Conservation (phyloP, 64 coral and sea anemone genomes). For the Pocillopora damicornis region DNA sequence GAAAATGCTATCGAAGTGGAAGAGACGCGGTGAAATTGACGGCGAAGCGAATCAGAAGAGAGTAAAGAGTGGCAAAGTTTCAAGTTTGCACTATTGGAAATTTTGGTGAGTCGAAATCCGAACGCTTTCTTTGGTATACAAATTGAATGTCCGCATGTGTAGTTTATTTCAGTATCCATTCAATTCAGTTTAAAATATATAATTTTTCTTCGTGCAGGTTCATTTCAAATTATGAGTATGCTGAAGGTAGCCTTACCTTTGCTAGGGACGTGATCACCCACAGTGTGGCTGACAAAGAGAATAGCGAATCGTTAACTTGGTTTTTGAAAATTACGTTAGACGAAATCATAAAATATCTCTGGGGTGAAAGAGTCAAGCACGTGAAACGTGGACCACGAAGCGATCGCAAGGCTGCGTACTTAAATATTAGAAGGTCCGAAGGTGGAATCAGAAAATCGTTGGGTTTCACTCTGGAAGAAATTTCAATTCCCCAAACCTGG, state of each 20-base stretch:
- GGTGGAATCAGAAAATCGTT: neutral
- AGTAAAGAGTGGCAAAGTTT: too few relatives aligned
- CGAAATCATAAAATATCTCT: neutral
- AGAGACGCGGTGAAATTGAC: too few relatives aligned
- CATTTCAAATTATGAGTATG: neutral
- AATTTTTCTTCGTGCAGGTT: neutral
- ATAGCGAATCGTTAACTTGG: neutral
- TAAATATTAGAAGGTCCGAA: neutral
- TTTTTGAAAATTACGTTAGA: neutral
- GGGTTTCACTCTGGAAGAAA: neutral
- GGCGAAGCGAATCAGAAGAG: too few relatives aligned
- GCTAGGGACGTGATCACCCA: neutral
- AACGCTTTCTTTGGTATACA: too few relatives aligned
- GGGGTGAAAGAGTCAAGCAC: conserved; percentile 1
- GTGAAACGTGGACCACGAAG: neutral
- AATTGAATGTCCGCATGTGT: too few relatives aligned
- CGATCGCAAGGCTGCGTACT: neutral
- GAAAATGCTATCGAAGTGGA: too few relatives aligned
- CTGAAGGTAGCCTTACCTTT: neutral
- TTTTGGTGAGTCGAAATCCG: too few relatives aligned
- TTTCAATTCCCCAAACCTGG: neutral
- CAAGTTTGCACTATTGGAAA: too few relatives aligned
- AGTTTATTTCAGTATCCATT: too few relatives aligned
- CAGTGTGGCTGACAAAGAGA: neutral
- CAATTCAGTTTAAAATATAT: too few relatives aligned